Evolutionary conservation across 2,113 vertebrate genomes (phyloP).

Genomic region (Siphamia tubifer): DNA sequence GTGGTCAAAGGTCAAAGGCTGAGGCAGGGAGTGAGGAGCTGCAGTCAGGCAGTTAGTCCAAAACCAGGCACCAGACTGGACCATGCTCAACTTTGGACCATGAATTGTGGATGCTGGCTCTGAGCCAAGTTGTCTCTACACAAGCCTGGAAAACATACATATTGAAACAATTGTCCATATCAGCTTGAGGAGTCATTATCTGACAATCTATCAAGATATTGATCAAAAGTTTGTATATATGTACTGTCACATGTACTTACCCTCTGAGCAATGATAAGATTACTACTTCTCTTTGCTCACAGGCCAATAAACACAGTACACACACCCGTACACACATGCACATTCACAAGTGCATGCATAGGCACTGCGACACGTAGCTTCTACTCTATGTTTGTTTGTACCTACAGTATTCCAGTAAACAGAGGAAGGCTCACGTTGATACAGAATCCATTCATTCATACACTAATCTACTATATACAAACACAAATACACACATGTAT

Average conservation of each 20-base stretch:
- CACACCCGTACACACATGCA: neutral
- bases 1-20: constrained; percentile 81
- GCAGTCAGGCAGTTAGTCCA: constrained; percentile 18
- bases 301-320: constrained; percentile 50
- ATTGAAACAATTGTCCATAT: constrained; percentile 58
- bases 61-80: constrained; percentile 22
- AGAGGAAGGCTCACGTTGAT: no score
- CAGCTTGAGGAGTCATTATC: constrained; percentile 61
- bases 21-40: constrained; percentile 10
- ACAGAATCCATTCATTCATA: no score
- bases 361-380: neutral
- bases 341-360: neutral
- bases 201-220: constrained; percentile 68
- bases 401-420: no score
- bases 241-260: constrained; percentile 71
- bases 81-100: constrained; percentile 16
- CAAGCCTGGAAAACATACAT: constrained; percentile 47
- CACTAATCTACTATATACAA: neutral
- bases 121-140: constrained; percentile 24
- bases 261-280: constrained; percentile 64
- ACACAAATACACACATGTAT: neutral
- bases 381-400: neutral
- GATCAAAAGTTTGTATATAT: constrained; percentile 74
- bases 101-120: constrained; percentile 41
- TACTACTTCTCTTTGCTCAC: constrained; percentile 55